Percentiles rank a stretch among this genome's conserved stretches.
These are phyloP conservation scores for Intellagama lesueurii DNA, from an alignment of 2,797 vertebrate species.

Conservation along the genomic window DNA sequence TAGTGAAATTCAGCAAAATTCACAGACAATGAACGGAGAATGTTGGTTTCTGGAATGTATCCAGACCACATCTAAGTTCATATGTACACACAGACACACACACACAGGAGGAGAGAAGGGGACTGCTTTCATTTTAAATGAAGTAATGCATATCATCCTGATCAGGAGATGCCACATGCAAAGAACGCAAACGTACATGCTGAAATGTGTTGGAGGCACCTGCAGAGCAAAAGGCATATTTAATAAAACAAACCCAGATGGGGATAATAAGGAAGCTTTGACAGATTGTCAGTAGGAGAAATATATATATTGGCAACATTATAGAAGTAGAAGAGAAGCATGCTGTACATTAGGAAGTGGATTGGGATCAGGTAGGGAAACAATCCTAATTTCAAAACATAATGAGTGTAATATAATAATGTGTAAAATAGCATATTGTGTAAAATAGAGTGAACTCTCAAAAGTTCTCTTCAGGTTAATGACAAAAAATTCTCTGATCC, in stretches of 20 bases:
- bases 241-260: background rate
- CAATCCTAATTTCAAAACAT: background rate
- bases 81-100: background rate
- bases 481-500: background rate
- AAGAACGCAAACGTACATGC: background rate
- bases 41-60: background rate
- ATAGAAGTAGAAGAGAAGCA: background rate
- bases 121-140: too few species aligned
- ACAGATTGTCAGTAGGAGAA: background rate
- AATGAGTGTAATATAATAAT: background rate
- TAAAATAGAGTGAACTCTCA: background rate
- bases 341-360: background rate
- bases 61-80: constrained; percentile 1
- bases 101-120: too few species aligned
- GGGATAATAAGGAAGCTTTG: background rate
- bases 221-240: background rate
- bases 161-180: background rate
- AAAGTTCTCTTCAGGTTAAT: background rate
- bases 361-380: background rate
- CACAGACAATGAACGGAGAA: background rate
- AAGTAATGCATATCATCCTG: background rate
- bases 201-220: background rate
- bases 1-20: background rate
- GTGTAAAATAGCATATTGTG: background rate
- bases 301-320: background rate